A percentile compares a stretch with the other conserved stretches of the same genome.
Conservation (phyloP, 2,888 invertebrate genomes). For the Salticus scenicus region DNA sequence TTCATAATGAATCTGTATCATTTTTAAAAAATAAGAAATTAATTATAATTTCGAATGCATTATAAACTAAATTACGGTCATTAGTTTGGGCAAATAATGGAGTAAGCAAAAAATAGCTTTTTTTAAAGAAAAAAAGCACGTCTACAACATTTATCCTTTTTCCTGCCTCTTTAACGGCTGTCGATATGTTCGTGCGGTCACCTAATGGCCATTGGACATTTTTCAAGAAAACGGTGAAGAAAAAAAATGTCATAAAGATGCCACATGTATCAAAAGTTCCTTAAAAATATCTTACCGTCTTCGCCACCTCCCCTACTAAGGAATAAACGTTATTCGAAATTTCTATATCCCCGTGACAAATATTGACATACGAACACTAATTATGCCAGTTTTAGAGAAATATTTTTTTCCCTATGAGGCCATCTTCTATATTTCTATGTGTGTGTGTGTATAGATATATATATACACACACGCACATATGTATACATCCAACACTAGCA, state of each 20-base stretch:
- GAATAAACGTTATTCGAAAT: constrained; percentile 61
- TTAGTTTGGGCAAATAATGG: constrained; percentile 39
- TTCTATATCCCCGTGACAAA: constrained; percentile 65
- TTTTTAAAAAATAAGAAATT: constrained; percentile 64
- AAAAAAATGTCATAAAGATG: constrained; percentile 52
- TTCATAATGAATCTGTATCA: constrained; percentile 46
- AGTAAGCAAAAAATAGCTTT: background rate
- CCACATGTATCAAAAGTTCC: constrained; percentile 67
- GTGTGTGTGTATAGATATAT: constrained; percentile 46
- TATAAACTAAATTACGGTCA: constrained; percentile 59
- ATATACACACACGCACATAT: background rate
- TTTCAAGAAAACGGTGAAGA: constrained; percentile 27
- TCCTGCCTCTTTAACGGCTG: constrained; percentile 54
- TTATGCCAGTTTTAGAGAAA: constrained; percentile 68
- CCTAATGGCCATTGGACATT: constrained; percentile 65
- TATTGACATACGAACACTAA: constrained; percentile 70
- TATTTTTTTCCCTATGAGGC: constrained; percentile 35
- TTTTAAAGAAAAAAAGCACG: constrained; percentile 19
- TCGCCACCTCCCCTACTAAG: background rate
- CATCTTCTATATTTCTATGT: constrained; percentile 29
- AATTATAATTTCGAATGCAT: constrained; percentile 59
- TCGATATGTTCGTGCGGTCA: constrained; percentile 66
- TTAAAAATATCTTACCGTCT: constrained; percentile 48
- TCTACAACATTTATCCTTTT: constrained; percentile 45
- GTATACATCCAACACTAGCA: constrained; percentile 51